Base-by-base conservation (phyloP, 2,888 invertebrate species). In the Himalopsyche japonica region DNA sequence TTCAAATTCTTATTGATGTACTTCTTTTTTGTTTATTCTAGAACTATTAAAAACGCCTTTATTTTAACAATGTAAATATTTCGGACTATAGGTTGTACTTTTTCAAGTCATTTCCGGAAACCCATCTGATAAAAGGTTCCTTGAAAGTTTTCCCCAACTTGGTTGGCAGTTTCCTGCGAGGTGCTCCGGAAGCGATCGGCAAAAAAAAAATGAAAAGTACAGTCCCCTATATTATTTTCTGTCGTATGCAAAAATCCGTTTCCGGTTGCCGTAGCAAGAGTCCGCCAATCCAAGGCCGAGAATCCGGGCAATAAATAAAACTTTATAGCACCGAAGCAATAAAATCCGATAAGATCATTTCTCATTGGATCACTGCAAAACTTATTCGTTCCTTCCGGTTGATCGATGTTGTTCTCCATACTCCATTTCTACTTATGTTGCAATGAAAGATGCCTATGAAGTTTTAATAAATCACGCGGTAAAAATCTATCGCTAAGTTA, bases 321-420 rank as follows among this genome's bases (percentile, higher is more conserved):
- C 79, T 85, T 85, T 84, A 85, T 85, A 83, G 86, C 83, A 77
- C 27, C 76, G 79, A n/a, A 48, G 85, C 83, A 85, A 86, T 86
- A 86, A 85, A 86, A 86, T 64, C 83, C 79, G 86, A 86, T 86
- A 84, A 86, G 86, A 83, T 83, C 84, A 85, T 86, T 85, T 83
- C 83, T 86, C 86, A 86, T 85, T 85, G 86, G 86, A 86, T 86
- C 86, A 80, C 43, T 79, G 81, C 64, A 83, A 77, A 84, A 86
- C 82, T 86, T 86, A 86, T 86, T 86, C 80, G 57, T 79, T 84
- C 82, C 81, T 81, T 86, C 82, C 84, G 82, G 78, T 81, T 82
- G 86, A 86, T 86, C 80, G 86, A 86, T 86, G 84, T 80, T 81
- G 43, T 64, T 70, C 84, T 27, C 80, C 30, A 12, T 20, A 80